A percentile compares a stretch with the other conserved stretches of the same genome.
Evolutionary conservation across 35 echinoderm and acorn worm species (phyloP).

Genomic region (Patiria miniata): DNA sequence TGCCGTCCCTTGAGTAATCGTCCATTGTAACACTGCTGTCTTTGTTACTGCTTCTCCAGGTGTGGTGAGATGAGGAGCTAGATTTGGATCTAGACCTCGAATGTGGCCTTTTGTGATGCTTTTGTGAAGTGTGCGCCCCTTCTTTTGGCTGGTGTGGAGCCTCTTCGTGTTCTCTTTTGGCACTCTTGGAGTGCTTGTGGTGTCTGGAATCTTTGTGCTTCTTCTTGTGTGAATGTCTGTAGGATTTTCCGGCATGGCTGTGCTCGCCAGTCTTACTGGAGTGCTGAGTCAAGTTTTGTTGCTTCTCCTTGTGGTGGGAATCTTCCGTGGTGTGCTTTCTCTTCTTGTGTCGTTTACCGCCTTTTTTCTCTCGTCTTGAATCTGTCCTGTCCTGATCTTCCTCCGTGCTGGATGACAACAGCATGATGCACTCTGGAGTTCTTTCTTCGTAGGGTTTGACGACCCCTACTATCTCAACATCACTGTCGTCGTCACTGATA

Average conservation of each 20-base stretch:
- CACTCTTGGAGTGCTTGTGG: background rate
- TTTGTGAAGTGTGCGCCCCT: background rate
- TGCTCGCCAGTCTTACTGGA: slow-evolving; percentile 27
- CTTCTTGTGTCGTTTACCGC: slow-evolving; percentile 65
- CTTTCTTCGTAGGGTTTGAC: slow-evolving; percentile 58
- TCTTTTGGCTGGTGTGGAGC: too few species aligned
- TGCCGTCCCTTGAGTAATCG: too few species aligned
- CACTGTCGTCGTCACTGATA: slow-evolving; percentile 55
- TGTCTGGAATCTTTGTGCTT: slow-evolving; percentile 25
- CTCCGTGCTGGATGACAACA: slow-evolving; percentile 49
- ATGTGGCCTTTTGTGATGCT: background rate
- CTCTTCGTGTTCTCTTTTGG: too few species aligned
- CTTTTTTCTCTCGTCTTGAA: slow-evolving; percentile 20
- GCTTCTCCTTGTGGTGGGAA: background rate
- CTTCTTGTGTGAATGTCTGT: slow-evolving; percentile 14
- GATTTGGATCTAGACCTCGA: slow-evolving; percentile 40
- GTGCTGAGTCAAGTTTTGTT: background rate
- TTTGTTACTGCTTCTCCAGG: background rate
- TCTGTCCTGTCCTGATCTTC: slow-evolving; percentile 3
- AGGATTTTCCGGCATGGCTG: background rate
- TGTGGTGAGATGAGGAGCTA: background rate
- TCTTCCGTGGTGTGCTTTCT: slow-evolving; percentile 45
- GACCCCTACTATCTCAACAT: slow-evolving; percentile 76
- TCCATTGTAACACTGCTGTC: background rate
- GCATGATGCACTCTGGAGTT: slow-evolving; percentile 68